Conservation (phyloP, 2,888 invertebrate genomes). For the Limnephilus marmoratus region DNA sequence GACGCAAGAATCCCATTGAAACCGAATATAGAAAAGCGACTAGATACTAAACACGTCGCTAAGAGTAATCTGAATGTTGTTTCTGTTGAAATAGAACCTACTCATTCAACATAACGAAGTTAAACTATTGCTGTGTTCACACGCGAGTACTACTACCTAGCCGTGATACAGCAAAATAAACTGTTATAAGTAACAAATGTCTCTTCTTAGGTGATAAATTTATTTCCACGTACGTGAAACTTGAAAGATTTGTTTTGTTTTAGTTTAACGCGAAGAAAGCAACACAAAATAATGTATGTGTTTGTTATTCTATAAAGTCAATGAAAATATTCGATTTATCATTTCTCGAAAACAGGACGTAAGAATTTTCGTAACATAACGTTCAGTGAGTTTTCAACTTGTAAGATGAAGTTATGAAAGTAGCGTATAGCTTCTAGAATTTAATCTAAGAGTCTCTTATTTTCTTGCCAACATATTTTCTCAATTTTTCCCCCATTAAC, state of each 20-base stretch:
- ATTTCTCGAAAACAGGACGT: neutral
- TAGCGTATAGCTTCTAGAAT: slow-evolving; percentile 4
- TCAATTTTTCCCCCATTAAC: slow-evolving; percentile 63
- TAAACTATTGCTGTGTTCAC: neutral
- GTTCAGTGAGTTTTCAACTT: neutral
- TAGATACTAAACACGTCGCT: neutral
- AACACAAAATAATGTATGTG: neutral
- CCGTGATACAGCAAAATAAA: neutral
- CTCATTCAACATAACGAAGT: neutral
- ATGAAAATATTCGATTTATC: slow-evolving; percentile 38
- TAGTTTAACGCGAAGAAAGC: neutral
- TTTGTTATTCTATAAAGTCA: neutral
- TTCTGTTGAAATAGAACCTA: neutral
- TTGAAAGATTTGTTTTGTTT: slow-evolving; percentile 1
- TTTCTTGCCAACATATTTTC: slow-evolving; percentile 58
- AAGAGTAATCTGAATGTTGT: neutral
- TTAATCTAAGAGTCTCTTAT: slow-evolving; percentile 36
- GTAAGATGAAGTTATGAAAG: neutral
- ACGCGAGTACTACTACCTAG: too few species aligned
- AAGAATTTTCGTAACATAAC: neutral
- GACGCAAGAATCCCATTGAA: neutral
- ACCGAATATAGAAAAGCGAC: neutral
- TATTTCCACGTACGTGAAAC: neutral
- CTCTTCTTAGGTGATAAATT: neutral
- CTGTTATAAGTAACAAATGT: neutral